These are phyloP conservation scores for Argyrosomus japonicus DNA, from an alignment of 2,113 vertebrate genomes.

Conservation along the genomic window DNA sequence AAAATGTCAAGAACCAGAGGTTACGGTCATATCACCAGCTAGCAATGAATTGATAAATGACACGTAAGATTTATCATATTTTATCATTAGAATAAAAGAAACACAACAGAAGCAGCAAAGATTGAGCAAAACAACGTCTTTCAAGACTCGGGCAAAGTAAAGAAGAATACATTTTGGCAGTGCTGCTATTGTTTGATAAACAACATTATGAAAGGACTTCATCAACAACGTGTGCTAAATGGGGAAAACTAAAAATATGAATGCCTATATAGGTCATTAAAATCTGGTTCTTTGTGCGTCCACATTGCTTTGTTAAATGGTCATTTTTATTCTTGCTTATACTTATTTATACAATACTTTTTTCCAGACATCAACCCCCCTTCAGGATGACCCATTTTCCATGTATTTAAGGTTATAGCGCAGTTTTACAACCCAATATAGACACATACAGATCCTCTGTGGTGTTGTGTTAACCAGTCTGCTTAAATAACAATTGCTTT, in stretches of 20 bases:
- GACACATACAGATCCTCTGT: constrained; percentile 28
- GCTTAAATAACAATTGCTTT: neutral
- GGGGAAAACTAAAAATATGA: neutral
- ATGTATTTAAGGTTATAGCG: constrained; percentile 37
- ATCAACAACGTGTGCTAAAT: neutral
- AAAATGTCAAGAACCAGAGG: constrained; percentile 60
- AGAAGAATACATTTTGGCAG: neutral
- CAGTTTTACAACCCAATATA: constrained; percentile 23
- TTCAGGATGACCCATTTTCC: constrained; percentile 40
- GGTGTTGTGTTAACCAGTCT: constrained; percentile 1
- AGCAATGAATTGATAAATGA: constrained; percentile 27
- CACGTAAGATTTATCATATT: constrained; percentile 35
- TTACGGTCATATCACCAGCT: constrained; percentile 17
- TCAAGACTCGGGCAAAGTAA: neutral
- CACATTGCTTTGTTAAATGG: neutral
- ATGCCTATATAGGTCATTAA: neutral
- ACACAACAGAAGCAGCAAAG: neutral
- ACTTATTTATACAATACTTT: neutral
- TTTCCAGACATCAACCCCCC: neutral
- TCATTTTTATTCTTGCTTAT: neutral
- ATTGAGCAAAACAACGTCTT: neutral
- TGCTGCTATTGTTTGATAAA: too few relatives aligned
- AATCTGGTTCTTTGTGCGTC: neutral
- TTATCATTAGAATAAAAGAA: neutral
- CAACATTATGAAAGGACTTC: neutral